Conservation (phyloP, 2,113 vertebrate genomes). For the Epinephelus fuscoguttatus region DNA sequence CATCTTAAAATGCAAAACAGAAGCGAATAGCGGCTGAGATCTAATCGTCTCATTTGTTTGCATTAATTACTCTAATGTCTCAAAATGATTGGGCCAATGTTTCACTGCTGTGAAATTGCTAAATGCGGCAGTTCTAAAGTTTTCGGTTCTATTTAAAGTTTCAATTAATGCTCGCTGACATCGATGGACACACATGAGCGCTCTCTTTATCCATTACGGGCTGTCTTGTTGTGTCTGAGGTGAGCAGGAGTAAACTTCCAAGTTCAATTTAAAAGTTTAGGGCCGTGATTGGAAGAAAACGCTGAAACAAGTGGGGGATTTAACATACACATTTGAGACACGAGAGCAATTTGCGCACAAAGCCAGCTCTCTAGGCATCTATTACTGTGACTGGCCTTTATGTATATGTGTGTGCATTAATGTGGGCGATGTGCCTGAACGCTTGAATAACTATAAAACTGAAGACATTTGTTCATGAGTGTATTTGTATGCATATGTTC, state of each 20-base stretch:
- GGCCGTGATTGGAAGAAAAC: not conserved
- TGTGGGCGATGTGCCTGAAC: not conserved
- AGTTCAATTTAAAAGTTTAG: conserved; percentile 4
- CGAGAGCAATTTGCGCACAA: conserved; percentile 1
- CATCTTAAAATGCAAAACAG: conserved; percentile 45
- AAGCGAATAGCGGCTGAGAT: conserved; percentile 17
- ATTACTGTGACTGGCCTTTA: not conserved
- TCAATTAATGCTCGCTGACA: not conserved
- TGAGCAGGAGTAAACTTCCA: not conserved
- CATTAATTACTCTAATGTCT: conserved; percentile 40
- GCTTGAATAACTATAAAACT: conserved; percentile 17
- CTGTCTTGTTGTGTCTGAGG: not conserved
- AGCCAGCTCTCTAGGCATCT: not conserved
- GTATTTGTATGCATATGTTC: conserved; percentile 40
- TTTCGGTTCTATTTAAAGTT: conserved; percentile 22
- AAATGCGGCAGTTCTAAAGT: conserved; percentile 21
- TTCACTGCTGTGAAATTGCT: conserved; percentile 22
- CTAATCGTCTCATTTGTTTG: conserved; percentile 59
- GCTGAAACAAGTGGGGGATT: not conserved
- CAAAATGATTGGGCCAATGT: conserved; percentile 27
- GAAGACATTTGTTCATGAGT: conserved; percentile 17
- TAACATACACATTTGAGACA: not conserved
- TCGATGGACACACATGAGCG: conserved; percentile 6
- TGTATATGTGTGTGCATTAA: conserved; percentile 2
- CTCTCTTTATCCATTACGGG: not conserved